A percentile compares a stretch with the other conserved stretches of the same genome.
Evolutionary conservation across 1,140 invertebrate genomes (phyloP).

Genomic region (Heliothis virescens): DNA sequence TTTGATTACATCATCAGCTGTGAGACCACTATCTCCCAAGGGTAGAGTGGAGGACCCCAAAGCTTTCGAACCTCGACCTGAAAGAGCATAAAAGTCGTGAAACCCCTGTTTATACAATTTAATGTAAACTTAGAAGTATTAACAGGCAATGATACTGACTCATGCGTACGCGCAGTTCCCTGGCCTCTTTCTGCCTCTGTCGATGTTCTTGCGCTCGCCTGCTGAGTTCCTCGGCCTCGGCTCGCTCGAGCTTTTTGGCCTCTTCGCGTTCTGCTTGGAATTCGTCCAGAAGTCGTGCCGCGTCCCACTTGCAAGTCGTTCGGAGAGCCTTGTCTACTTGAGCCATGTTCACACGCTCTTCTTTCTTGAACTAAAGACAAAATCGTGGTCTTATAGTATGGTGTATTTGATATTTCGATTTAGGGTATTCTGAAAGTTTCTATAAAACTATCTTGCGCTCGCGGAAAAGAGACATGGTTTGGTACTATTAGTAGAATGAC

Average conservation of each 20-base stretch:
- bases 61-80: conserved; percentile 66
- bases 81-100: conserved; percentile 16
- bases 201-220: conserved; percentile 42
- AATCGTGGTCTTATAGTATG: neutral
- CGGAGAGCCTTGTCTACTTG: conserved; percentile 79
- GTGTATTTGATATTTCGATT: neutral
- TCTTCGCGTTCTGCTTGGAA: conserved; percentile 67
- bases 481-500: too few species aligned
- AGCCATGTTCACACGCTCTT: conserved; percentile 73
- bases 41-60: conserved; percentile 60
- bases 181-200: conserved; percentile 49
- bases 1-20: conserved; percentile 69
- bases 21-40: conserved; percentile 16
- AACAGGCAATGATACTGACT: conserved; percentile 56
- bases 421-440: too few species aligned
- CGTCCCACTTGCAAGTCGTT: conserved; percentile 70
- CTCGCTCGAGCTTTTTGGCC: conserved; percentile 50
- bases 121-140: neutral
- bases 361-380: conserved; percentile 76
- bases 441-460: too few species aligned
- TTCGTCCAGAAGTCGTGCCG: conserved; percentile 62
- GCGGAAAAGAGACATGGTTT: too few species aligned
- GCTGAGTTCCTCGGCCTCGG: conserved; percentile 54
- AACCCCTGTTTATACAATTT: neutral
- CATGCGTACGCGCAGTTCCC: conserved; percentile 56